These are phyloP conservation scores for Calephelis perditalis DNA, from an alignment of 2,888 invertebrate genomes.

Conservation along the genomic window DNA sequence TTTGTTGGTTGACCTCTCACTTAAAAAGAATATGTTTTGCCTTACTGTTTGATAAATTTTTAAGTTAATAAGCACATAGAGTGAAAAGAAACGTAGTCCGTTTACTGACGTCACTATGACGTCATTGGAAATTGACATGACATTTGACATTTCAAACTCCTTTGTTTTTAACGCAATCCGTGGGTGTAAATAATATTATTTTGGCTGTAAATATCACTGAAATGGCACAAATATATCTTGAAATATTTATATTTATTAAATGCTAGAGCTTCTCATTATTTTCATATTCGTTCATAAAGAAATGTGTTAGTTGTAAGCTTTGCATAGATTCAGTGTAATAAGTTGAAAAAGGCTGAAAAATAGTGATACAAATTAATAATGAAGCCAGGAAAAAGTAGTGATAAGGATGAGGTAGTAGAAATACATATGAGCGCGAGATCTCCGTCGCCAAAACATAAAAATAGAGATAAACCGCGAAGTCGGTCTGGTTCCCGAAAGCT, in stretches of 20 bases:
- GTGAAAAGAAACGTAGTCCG: slow-evolving; percentile 17
- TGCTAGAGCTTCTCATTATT: background rate
- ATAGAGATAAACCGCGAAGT: slow-evolving; percentile 49
- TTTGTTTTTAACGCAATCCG: slow-evolving; percentile 29
- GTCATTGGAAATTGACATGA: slow-evolving; percentile 42
- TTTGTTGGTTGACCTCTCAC: too few relatives aligned
- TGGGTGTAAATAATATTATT: slow-evolving; percentile 4
- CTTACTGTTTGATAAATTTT: too few relatives aligned
- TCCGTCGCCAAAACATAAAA: slow-evolving; percentile 61
- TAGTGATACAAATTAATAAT: slow-evolving; percentile 33
- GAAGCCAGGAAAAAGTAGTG: slow-evolving; percentile 63
- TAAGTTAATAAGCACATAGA: too few relatives aligned
- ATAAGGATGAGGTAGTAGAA: slow-evolving; percentile 67
- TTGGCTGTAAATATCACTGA: background rate
- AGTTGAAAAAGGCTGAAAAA: background rate
- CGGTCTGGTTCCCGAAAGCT: slow-evolving; percentile 57
- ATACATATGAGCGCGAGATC: slow-evolving; percentile 60
- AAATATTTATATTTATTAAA: background rate
- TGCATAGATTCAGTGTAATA: background rate
- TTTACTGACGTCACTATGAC: slow-evolving; percentile 58
- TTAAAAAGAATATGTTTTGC: too few relatives aligned
- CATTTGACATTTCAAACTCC: slow-evolving; percentile 42
- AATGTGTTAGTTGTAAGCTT: background rate
- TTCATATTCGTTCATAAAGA: background rate
- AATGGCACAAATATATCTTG: slow-evolving; percentile 7